Percentiles rank a stretch among this genome's conserved stretches.
These are phyloP conservation scores for Serilophus lunatus DNA, from an alignment of 2,113 vertebrate genomes.

Conservation along the genomic window DNA sequence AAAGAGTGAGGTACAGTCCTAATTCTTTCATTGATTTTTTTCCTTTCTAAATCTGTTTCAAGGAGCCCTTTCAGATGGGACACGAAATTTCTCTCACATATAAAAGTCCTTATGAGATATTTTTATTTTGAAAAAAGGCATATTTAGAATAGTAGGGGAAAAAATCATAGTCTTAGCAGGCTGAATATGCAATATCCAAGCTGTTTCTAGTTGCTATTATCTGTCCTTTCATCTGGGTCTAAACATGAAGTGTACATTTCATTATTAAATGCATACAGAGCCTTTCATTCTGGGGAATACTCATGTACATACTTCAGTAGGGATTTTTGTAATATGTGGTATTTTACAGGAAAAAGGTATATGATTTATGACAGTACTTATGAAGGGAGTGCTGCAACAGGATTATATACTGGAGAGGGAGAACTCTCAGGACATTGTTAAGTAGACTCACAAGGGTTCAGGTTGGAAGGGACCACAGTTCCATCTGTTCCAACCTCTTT, in stretches of 20 bases:
- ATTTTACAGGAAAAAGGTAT: neutral
- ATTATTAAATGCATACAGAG: neutral
- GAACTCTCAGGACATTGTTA: neutral
- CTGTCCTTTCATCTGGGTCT: neutral
- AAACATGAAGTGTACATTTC: neutral
- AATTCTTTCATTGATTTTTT: slow-evolving; percentile 31
- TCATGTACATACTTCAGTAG: neutral
- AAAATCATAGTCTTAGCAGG: neutral
- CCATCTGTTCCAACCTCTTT: neutral
- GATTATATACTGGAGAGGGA: neutral
- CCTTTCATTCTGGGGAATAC: neutral
- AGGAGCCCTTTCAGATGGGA: slow-evolving; percentile 11
- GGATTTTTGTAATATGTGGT: neutral
- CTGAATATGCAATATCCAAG: neutral
- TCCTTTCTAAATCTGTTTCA: slow-evolving; percentile 24
- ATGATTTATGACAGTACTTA: neutral
- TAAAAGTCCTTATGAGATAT: neutral
- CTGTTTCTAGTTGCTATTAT: neutral
- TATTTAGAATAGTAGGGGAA: neutral
- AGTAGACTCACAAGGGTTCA: neutral
- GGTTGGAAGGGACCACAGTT: neutral
- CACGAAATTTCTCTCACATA: neutral
- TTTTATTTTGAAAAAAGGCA: neutral
- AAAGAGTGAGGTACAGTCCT: slow-evolving; percentile 30
- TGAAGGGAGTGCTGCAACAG: neutral